Evolutionary conservation across 2,888 invertebrate species (phyloP), one percentile per base, ranked within the genome.

Genomic region (Lutraria lutraria): DNA sequence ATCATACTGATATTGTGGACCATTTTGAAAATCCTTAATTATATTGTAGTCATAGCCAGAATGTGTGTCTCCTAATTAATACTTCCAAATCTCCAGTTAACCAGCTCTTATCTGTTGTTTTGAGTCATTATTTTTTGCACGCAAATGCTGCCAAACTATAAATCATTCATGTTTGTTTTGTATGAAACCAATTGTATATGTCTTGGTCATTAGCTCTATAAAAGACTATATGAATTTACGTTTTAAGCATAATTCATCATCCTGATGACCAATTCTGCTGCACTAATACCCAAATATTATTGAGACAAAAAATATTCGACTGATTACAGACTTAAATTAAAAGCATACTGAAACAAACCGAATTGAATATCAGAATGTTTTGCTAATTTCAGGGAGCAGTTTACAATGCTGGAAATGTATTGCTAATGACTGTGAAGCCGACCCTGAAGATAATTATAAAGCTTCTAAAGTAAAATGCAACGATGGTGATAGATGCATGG

Each of bases 391-490:
- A 90, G 88, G 81, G 0, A 21, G 34, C 6, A 82, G 89, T 34
- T 72, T 94, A 68, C 79, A 91, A 43, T 94, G 94, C 56, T 94
- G 94, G 94, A 93, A 94, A 83, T 94, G 94, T 83, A 93, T 94
- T 15, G 92, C 93, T 19, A 87, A 93, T 53, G 93, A 93, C 82
- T 94, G 94, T 89, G 92, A 93, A 15, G 43, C 52, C n/a, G 88
- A 92, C 54, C 93, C 93, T 0, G 87, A 89, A 53, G 88, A 86
- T 25, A 93, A 93, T 83, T 90, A 91, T 86, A 93, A 91, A 85
- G 93, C 93, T 15, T 86, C 88, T 10, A 92, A 87, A 86, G 90
- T 91, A 16, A 56, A 88, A 0, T 94, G 93, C 87, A 63, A 87
- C 21, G 79, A 90, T 8, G 92, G 90, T 8, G 91, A 92, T 56